These are phyloP conservation scores for Corythaixoides concolor DNA, from an alignment of 2,113 vertebrate species.

Conservation along the genomic window DNA sequence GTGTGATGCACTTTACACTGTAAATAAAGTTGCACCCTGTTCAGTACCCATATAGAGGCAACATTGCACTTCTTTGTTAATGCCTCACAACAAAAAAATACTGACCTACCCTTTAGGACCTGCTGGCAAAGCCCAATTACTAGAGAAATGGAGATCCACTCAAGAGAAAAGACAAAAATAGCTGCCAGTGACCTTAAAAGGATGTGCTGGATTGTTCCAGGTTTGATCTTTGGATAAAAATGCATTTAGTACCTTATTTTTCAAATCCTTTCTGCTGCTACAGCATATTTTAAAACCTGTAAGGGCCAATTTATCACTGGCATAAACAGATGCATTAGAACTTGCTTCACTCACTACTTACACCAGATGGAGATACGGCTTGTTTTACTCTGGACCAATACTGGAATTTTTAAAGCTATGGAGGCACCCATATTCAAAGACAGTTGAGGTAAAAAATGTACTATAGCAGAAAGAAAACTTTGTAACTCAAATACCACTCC, in stretches of 20 bases:
- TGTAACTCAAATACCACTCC: neutral
- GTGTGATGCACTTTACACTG: constrained; percentile 68
- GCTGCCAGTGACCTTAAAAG: neutral
- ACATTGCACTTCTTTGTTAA: neutral
- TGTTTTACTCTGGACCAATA: neutral
- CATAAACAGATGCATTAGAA: neutral
- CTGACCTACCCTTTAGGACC: neutral
- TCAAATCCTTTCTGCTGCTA: neutral
- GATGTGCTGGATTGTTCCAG: neutral
- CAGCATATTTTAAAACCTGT: neutral
- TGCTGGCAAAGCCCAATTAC: neutral
- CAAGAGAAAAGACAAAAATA: neutral
- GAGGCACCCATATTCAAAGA: neutral
- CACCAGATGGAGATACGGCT: neutral
- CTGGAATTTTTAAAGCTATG: neutral
- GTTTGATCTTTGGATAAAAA: neutral
- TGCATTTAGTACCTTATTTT: neutral
- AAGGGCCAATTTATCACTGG: neutral
- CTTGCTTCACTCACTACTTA: neutral
- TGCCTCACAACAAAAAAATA: neutral
- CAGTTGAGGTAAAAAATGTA: neutral
- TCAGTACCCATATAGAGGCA: constrained; percentile 18
- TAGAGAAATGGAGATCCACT: neutral
- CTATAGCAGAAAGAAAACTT: neutral
- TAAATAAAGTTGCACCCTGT: constrained; percentile 64